Base-by-base conservation (phyloP, 2,113 vertebrate species). In the Solea solea region DNA sequence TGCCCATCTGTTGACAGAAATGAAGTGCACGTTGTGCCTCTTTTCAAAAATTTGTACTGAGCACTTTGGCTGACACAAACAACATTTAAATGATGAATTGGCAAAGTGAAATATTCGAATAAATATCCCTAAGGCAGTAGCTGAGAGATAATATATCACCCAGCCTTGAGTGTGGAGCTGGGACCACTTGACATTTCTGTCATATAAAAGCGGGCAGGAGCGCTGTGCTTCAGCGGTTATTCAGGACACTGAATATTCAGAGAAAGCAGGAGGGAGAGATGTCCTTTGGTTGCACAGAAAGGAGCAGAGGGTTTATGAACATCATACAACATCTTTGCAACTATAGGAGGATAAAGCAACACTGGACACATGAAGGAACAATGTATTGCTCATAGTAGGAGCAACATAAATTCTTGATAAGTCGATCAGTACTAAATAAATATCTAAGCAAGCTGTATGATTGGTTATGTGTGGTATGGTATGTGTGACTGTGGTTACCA, bases 131-230 rank as follows among this genome's bases (percentile, higher is more conserved):
- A 66, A 82, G 72, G 83, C 81, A 82, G 76, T 69, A 73, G 76
- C 48, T 61, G 42, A 75, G 69, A 82, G 84, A 88, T 85, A 78
- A 82, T 88, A 69, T 44, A 82, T 86, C 83, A 82, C 61, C 59
- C 21, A 28, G 76, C 69, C 57, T 48, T 72, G 84, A 85, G 78
- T 59, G 74, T 16, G 61, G 79, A 82, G 66, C 58, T 0, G 15
- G 16, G 62, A 77, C 49, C 80, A 82, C 75, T 85, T 87, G 84
- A 90, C 87, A 81, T 90, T 88, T 84, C 67, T 74, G 76, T 85
- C 72, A 67, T 63, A 81, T 81, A 54, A 81, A 86, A 82, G 69
- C 64, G 73, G 65, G 60, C 51, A 82, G 63, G 44, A 73, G 69
- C 21, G 83, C 75, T 72, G 49, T 72, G 89, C 80, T 84, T 69